Conservation (phyloP, 2,113 vertebrate genomes). For the Dissostichus mawsoni region DNA sequence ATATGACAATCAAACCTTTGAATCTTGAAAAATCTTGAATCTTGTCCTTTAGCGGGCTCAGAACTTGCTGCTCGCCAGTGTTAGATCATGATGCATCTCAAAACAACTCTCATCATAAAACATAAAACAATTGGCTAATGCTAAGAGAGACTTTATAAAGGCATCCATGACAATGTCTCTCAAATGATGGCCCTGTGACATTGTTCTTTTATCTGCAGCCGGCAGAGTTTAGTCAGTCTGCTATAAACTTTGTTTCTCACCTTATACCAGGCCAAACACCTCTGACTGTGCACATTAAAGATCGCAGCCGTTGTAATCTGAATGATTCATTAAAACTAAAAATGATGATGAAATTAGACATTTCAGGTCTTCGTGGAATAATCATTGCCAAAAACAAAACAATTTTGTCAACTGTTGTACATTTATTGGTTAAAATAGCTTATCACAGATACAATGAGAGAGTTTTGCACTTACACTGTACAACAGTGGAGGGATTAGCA, state of each 20-base stretch:
- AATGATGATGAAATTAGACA: not conserved
- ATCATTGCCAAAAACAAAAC: not conserved
- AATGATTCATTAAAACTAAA: not conserved
- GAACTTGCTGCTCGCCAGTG: too few species aligned
- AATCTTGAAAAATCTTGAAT: too few species aligned
- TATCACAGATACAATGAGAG: constrained; percentile 89
- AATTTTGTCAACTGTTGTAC: not conserved
- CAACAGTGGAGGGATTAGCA: constrained; percentile 90
- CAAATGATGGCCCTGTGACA: too few species aligned
- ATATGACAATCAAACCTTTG: too few species aligned
- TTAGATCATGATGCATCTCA: too few species aligned
- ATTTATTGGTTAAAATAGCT: constrained; percentile 97
- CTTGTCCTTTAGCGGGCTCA: too few species aligned
- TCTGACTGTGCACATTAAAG: too few species aligned
- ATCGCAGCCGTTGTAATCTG: too few species aligned
- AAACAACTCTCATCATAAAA: constrained; percentile 11
- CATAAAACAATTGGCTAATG: constrained; percentile 1
- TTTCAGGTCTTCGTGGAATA: not conserved
- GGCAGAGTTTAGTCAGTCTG: too few species aligned
- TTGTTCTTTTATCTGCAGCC: too few species aligned
- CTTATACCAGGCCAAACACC: not conserved
- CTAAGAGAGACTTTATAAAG: constrained; percentile 35
- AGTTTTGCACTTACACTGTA: constrained; percentile 87
- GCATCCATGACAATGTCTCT: too few species aligned
- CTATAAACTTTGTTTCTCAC: too few species aligned